Conservation (phyloP, 1,140 invertebrate genomes). For the Caenorhabditis briggsae region DNA sequence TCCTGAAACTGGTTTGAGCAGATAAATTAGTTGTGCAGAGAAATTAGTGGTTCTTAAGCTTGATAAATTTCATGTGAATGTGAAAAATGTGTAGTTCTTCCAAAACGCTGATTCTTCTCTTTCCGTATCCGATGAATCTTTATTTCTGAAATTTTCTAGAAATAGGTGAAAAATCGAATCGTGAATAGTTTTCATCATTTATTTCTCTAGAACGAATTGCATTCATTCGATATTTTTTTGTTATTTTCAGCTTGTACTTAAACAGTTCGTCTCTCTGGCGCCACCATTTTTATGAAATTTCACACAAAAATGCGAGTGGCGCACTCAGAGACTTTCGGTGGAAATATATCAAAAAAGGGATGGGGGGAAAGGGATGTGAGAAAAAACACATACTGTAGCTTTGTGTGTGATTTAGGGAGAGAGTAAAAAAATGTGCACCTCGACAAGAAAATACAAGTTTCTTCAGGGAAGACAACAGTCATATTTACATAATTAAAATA, state of each 20-base stretch:
- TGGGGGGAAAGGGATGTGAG: background rate
- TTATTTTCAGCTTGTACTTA: background rate
- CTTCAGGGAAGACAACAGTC: background rate
- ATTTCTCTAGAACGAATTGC: background rate
- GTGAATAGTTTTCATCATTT: slow-evolving; percentile 12
- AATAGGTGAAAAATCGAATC: background rate
- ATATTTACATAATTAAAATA: slow-evolving; percentile 56
- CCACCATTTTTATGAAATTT: slow-evolving; percentile 44
- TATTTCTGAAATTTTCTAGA: background rate
- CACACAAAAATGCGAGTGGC: slow-evolving; percentile 47
- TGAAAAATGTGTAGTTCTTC: too few species aligned
- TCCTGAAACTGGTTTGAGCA: too few species aligned
- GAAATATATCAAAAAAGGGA: background rate
- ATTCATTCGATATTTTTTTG: background rate
- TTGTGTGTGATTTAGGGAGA: background rate
- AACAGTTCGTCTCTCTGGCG: slow-evolving; percentile 33
- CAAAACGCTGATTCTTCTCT: too few species aligned
- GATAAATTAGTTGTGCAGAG: too few species aligned
- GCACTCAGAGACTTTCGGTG: slow-evolving; percentile 38
- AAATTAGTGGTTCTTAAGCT: too few species aligned
- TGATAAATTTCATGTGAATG: too few species aligned
- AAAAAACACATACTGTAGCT: slow-evolving; percentile 1
- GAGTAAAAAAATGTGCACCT: slow-evolving; percentile 9
- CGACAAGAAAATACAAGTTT: slow-evolving; percentile 43
- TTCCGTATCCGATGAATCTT: background rate